Base-by-base conservation (phyloP, 2,888 invertebrate species). In the Tetramorium bicarinatum region DNA sequence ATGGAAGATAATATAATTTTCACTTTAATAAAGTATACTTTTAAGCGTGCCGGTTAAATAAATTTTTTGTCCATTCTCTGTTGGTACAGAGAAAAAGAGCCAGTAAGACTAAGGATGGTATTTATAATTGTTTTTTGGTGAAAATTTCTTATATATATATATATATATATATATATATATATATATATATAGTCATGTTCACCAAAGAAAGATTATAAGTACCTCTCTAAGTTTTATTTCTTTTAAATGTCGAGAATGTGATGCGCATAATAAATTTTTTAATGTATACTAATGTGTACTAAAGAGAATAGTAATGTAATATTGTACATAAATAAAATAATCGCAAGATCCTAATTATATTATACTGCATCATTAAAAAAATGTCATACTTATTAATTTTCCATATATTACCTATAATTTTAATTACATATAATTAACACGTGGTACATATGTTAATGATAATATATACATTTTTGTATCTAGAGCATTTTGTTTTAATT, bases 271-370 rank as follows among this genome's bases (percentile, higher is more conserved):
- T 49, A 67, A 52, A 49, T 83, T 77, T 83, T 79, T 66, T 67
- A 47, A 75, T 54, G 61, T 61, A n/a, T 38, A 62, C n/a, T 29
- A 47, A 67, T 66, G 29, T 77, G 25, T 61, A 77, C 18, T 61
- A 67, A 76, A 67, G 54, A 79, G 34, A 66, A 62, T 72, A 47
- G 72, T 84, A 82, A 83, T 85, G 54, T 87, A 87, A 86, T 86
- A 85, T 84, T 89, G 89, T 89, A 89, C 66, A 89, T 89, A 88
- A 87, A 54, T 84, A 82, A 85, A 71, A 59, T 64, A 38, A 80
- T 74, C 15, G 25, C 71, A 62, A 67, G 61, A 85, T 66, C 25
- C 3, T 82, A 61, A 61, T 74, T 82, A 62, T 69, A 69, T 8
- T 75, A 64, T 2, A 80, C 34, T 76, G 15, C 9, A 82, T 1